Evolutionary conservation across 2,113 vertebrate species (phyloP).

Genomic region (Casuarius casuarius): DNA sequence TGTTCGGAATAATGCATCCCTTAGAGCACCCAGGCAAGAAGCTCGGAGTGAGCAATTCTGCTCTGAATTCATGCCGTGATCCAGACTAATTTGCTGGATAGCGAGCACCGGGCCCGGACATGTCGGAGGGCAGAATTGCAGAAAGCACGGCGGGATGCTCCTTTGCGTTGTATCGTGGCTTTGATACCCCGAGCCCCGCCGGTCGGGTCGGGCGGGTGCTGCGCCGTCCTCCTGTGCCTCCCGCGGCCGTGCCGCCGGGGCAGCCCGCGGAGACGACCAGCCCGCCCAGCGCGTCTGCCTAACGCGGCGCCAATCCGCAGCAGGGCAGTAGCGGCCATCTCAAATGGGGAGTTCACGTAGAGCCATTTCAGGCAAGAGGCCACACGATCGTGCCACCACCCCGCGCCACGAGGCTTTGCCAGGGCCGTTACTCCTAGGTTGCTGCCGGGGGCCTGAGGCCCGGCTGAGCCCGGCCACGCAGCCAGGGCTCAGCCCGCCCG

Average conservation of each 20-base stretch:
- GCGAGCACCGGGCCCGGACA: background rate
- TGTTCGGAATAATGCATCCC: background rate
- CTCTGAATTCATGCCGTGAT: background rate
- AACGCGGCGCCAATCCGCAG: rapidly evolving
- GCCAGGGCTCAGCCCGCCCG: background rate
- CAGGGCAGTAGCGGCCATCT: background rate
- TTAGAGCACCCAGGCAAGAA: background rate
- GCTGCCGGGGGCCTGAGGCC: background rate
- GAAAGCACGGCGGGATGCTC: background rate
- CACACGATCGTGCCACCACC: too few relatives aligned
- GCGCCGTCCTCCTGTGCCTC: background rate
- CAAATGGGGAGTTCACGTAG: background rate
- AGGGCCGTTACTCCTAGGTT: background rate
- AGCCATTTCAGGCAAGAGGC: rapidly evolving
- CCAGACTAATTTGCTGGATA: background rate
- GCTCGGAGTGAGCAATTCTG: background rate
- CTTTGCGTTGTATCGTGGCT: background rate
- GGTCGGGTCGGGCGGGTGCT: rapidly evolving
- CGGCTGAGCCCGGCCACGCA: background rate
- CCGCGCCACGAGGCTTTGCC: rapidly evolving
- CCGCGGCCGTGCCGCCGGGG: rapidly evolving
- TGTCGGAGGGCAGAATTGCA: background rate
- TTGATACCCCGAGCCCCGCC: background rate
- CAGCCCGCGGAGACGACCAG: background rate
- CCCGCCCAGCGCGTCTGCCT: rapidly evolving